Base-by-base conservation (phyloP, 1,140 invertebrate genomes). In the Scaptomyza graminum region DNA sequence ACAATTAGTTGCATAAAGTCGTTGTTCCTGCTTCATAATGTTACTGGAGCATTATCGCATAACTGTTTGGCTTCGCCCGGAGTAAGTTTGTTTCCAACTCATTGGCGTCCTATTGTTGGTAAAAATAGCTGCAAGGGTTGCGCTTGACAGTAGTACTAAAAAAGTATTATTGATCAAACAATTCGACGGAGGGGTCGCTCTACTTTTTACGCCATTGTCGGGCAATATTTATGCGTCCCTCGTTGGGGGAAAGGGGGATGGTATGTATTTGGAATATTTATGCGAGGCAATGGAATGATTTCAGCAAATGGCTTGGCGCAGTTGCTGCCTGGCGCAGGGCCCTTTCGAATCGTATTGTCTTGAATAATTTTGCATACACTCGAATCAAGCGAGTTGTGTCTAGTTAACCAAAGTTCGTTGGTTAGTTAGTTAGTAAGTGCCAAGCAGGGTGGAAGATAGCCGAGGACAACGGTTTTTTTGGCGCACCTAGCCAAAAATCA, bases 401-500 rank as follows among this genome's bases (percentile, higher is more conserved):
- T n/a, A 52, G 16, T 68, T 74, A 74, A n/a, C 37, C 56, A 16
- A 12, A n/a, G 37, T 34, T n/a, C 25, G 46, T 34, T 37, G 51
- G 67, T 72, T 67, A 90, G 68, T 79, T 77, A 85, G 67, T 74
- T 60, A 71, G 76, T 90, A 84, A 79, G 84, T 84, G 67, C 77
- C 76, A 67, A 80, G 69, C 71, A 71, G 79, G 76, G 64, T 63
- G 61, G 64, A 71, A 76, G 63, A 56, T 16, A 41, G 81, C 81
- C 52, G 79, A 80, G 78, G 74, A 79, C 89, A 90, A 90, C 89
- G 72, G 71, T 90, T 90, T 83, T 90, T 90, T 90, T 90, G 88
- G 89, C 75, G 65, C 51, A 18, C 50, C 22, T 55, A 62, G 76
- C 89, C 84, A 90, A 90, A 90, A 90, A 90, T 69, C 71, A 90